Evolutionary conservation across 1,140 invertebrate genomes (phyloP).

Genomic region (Trichomalopsis sarcophagae): DNA sequence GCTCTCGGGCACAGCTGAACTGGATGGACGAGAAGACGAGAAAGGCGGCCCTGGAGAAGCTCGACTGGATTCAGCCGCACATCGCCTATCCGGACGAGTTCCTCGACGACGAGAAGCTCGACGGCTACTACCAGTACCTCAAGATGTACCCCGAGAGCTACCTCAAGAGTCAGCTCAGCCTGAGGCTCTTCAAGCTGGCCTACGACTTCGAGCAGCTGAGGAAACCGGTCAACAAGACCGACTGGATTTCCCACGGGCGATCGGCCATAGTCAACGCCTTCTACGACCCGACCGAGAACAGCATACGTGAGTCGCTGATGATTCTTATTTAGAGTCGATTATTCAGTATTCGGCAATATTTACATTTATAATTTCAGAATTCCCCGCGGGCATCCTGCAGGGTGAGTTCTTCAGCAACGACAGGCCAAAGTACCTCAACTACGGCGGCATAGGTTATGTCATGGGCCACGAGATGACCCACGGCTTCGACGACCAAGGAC

Average conservation of each 20-base stretch:
- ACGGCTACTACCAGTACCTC: constrained; percentile 84
- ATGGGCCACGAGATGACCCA: constrained; percentile 79
- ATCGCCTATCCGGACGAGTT: constrained; percentile 91
- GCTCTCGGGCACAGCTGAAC: constrained; percentile 75
- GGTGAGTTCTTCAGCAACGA: constrained; percentile 82
- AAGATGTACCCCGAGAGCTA: constrained; percentile 81
- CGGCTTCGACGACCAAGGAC: constrained; percentile 64
- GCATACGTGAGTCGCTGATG: constrained; percentile 86
- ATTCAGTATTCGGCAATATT: no score
- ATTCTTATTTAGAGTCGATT: no score
- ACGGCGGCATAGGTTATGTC: constrained; percentile 82
- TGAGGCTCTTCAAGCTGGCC: constrained; percentile 84
- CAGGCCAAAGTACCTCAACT: constrained; percentile 79
- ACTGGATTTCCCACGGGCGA: constrained; percentile 87
- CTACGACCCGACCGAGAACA: constrained; percentile 89
- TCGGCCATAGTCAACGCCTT: constrained; percentile 89
- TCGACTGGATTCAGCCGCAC: constrained; percentile 83
- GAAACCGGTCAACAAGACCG: constrained; percentile 87
- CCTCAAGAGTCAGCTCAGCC: constrained; percentile 83
- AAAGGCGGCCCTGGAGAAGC: constrained; percentile 82
- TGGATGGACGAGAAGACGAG: constrained; percentile 93
- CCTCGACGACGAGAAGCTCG: constrained; percentile 83
- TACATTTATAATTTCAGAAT: constrained; percentile 76
- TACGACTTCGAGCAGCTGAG: constrained; percentile 85
- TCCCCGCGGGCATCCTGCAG: constrained; percentile 87